Evolutionary conservation across 2,113 vertebrate genomes (phyloP).

Genomic region (Sialia sialis): DNA sequence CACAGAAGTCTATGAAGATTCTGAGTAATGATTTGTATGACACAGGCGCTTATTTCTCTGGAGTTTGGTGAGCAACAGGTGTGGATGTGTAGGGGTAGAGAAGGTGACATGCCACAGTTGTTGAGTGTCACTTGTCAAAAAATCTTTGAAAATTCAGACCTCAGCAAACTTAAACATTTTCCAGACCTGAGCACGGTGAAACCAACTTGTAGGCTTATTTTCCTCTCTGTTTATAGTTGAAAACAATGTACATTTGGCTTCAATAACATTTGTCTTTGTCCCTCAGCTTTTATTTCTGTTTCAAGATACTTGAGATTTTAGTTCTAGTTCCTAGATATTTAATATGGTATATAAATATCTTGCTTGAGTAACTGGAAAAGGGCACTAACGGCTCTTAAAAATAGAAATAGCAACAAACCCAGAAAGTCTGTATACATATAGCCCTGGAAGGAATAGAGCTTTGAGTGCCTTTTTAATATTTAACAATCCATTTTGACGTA

Average conservation of each 20-base stretch:
- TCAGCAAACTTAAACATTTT: background rate
- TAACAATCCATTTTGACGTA: background rate
- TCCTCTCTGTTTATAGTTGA: background rate
- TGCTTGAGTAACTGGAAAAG: background rate
- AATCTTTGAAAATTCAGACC: background rate
- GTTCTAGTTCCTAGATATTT: background rate
- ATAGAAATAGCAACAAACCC: background rate
- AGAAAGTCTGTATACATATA: background rate
- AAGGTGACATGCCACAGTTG: rapidly evolving
- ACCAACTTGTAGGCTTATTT: background rate
- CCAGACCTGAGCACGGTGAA: background rate
- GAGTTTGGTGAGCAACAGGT: background rate
- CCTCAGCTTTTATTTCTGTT: background rate
- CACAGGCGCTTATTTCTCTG: background rate
- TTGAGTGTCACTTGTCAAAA: background rate
- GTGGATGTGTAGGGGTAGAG: background rate
- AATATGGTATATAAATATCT: background rate
- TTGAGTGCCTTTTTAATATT: conserved; percentile 30
- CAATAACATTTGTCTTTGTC: background rate
- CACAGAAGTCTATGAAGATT: background rate
- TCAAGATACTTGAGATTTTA: background rate
- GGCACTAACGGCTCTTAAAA: background rate
- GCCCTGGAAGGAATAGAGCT: background rate
- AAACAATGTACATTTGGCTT: background rate
- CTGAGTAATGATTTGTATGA: background rate